A percentile compares a stretch with the other conserved stretches of the same genome.
Conservation (phyloP, 2,888 invertebrate genomes). For the Nymphalis urticae region DNA sequence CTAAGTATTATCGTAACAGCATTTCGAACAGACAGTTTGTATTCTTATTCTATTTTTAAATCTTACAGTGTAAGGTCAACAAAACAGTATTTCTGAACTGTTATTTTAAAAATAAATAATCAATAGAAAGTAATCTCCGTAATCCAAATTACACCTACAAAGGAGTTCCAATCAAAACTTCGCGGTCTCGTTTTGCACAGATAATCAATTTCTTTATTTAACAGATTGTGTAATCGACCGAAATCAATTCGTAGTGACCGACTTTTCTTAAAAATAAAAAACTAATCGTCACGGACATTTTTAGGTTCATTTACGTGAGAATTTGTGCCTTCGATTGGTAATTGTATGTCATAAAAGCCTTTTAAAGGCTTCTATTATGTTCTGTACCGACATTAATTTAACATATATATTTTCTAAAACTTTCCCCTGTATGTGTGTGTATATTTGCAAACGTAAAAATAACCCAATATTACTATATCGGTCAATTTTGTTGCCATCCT, state of each 20-base stretch:
- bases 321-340: constrained; percentile 1
- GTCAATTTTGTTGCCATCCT: too few relatives aligned
- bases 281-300: constrained; percentile 35
- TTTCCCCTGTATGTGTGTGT: too few relatives aligned
- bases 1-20: too few relatives aligned
- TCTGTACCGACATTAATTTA: too few relatives aligned
- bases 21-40: too few relatives aligned
- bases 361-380: too few relatives aligned
- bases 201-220: constrained; percentile 44
- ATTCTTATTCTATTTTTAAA: too few relatives aligned
- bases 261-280: constrained; percentile 53
- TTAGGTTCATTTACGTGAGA: constrained; percentile 30
- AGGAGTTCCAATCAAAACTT: constrained; percentile 26
- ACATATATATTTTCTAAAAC: too few relatives aligned
- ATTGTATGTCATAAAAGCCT: too few relatives aligned
- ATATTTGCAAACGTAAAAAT: too few relatives aligned
- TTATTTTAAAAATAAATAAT: background rate
- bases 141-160: constrained; percentile 25
- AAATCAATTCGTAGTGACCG: constrained; percentile 52
- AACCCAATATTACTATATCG: too few relatives aligned
- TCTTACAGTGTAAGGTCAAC: background rate
- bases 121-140: constrained; percentile 17
- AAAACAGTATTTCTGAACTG: background rate
- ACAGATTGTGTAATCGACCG: constrained; percentile 58
- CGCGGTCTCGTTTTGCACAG: constrained; percentile 38